These are phyloP conservation scores for Lonchura striata DNA, from an alignment of 2,113 vertebrate species.

Conservation along the genomic window DNA sequence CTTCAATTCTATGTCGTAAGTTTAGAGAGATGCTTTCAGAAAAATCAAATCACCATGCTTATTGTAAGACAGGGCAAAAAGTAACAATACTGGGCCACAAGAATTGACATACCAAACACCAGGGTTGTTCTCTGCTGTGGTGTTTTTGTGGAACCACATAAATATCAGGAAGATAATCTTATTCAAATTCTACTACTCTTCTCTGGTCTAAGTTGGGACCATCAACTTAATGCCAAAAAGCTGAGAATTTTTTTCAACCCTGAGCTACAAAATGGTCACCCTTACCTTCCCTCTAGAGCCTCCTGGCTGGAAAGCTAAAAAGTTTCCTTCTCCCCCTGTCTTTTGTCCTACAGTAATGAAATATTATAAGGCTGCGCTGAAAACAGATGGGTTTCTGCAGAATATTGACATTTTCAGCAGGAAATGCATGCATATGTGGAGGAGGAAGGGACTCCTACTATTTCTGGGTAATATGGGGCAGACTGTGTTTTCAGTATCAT, in stretches of 20 bases:
- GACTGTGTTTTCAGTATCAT: background rate
- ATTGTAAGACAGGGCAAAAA: background rate
- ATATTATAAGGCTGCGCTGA: background rate
- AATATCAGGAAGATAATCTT: background rate
- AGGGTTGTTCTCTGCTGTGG: background rate
- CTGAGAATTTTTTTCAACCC: background rate
- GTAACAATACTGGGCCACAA: background rate
- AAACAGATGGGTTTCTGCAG: background rate
- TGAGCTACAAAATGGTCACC: background rate
- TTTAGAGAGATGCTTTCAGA: background rate
- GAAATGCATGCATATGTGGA: background rate
- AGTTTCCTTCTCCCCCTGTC: accelerated
- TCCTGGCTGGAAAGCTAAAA: background rate
- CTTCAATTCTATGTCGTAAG: background rate
- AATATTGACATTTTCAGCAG: slow-evolving; percentile 36
- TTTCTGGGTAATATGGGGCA: background rate
- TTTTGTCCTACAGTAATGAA: background rate
- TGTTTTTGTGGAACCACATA: background rate
- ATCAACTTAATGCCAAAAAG: background rate
- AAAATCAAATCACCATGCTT: background rate
- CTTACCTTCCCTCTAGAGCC: background rate
- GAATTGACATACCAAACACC: accelerated
- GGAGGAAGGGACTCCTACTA: background rate
- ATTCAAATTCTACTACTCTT: background rate
- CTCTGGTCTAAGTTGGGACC: background rate